Percentiles rank a stretch among this genome's conserved stretches.
Evolutionary conservation across 2,888 invertebrate species (phyloP).

Genomic region (Dicyrtomina minuta): DNA sequence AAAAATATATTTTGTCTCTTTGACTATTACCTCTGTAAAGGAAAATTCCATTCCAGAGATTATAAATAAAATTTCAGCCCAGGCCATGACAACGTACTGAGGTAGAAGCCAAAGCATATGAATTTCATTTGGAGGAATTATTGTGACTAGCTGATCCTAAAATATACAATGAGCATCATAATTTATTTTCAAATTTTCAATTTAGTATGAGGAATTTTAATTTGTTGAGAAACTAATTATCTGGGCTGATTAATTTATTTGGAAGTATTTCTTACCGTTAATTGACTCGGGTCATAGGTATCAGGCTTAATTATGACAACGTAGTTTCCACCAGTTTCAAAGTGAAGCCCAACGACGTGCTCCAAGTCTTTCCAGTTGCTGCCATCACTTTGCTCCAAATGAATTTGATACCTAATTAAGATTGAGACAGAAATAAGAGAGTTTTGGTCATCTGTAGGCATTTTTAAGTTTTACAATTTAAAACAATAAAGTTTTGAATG

Average conservation of each 20-base stretch:
- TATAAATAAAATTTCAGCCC: slow-evolving; percentile 80
- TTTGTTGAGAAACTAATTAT: too few relatives aligned
- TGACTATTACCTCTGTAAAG: slow-evolving; percentile 74
- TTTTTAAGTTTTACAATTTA: too few relatives aligned
- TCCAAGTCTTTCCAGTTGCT: not conserved
- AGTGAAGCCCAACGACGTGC: not conserved
- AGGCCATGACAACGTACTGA: slow-evolving; percentile 75
- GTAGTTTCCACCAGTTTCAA: slow-evolving; percentile 43
- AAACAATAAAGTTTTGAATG: too few relatives aligned
- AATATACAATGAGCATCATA: not conserved
- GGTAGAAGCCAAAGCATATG: slow-evolving; percentile 80
- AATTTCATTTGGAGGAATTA: slow-evolving; percentile 71
- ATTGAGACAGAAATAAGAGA: too few relatives aligned
- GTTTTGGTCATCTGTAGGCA: too few relatives aligned
- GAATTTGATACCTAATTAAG: not conserved
- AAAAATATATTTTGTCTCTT: too few relatives aligned
- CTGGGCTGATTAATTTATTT: not conserved
- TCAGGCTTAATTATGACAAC: slow-evolving; percentile 22
- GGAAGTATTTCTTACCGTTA: not conserved
- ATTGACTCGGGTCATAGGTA: not conserved
- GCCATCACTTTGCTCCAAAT: not conserved
- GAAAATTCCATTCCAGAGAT: slow-evolving; percentile 81
- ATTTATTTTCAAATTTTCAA: too few relatives aligned
- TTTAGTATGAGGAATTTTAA: too few relatives aligned
- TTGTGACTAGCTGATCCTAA: slow-evolving; percentile 57